Evolutionary conservation across 2,888 invertebrate genomes (phyloP), one percentile per base, ranked within the genome.

Genomic region (Polyploca ridens): DNA sequence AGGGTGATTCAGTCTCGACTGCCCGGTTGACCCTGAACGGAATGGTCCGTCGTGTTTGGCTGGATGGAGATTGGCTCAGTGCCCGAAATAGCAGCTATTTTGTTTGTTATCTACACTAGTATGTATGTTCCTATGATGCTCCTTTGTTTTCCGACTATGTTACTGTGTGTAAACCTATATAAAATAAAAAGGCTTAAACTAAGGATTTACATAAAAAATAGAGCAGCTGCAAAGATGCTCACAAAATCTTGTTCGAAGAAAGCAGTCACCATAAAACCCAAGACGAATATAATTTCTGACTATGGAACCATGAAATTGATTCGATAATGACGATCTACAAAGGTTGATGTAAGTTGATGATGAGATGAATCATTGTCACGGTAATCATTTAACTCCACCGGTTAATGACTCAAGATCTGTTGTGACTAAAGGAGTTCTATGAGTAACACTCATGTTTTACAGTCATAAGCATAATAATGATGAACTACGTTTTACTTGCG

Each of bases 21-120:
- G 41, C 8, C 38, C 44, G 61, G 44, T 61, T 61, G 41, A 61
- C 61, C 61, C 61, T 61, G 61, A 61, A 41, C 27, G 13, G 41
- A 41, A 61, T 61, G 46, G 46, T n/a, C 5, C n/a, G n/a, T n/a
- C 27, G 54, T 14, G 44, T 41, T 16, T 61, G 61, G 16, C 7
- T 16, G 41, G 61, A 27, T 61, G 19, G 27, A 61, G 19, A 14
- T 61, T 61, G 61, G 61, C 61, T 61, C 41, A 27, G 61, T 61
- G 61, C 61, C 61, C 10, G 41, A 41, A 41, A 61, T 41, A 41
- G 41, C 19, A 61, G 19, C 38, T 16, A 13, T 41, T 41, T 61
- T 41, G 14, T 54, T 8, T 19, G 54, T 54, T 14, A 54, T 54
- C 54, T 54, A 19, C 54, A 10, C 54, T 54, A 19, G 19, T 6